A percentile compares a stretch with the other conserved stretches of the same genome.
Evolutionary conservation across 2,888 invertebrate species (phyloP).

Genomic region (Drosophila pseudotalamancana): DNA sequence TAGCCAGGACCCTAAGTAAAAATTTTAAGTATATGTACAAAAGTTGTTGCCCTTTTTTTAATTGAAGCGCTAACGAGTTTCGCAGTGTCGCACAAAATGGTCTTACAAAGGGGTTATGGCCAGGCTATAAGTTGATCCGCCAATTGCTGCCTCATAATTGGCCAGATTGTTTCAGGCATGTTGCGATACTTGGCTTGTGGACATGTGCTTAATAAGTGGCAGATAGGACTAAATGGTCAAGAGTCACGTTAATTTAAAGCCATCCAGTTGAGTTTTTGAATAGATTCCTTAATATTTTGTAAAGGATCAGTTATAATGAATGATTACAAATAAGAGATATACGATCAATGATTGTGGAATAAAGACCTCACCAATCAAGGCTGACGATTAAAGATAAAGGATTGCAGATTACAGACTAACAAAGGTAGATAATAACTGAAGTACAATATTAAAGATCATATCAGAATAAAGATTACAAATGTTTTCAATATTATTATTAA

Average conservation of each 20-base stretch:
- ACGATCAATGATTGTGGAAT: too few species aligned
- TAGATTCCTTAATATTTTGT: too few species aligned
- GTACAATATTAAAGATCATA: too few species aligned
- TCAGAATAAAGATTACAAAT: too few species aligned
- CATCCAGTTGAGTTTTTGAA: too few species aligned
- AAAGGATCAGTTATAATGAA: too few species aligned
- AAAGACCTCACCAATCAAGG: too few species aligned
- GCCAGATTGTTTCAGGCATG: slow-evolving; percentile 36
- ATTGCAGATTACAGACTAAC: too few species aligned
- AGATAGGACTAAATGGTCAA: background rate
- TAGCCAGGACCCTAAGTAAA: slow-evolving; percentile 24
- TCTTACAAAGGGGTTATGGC: slow-evolving; percentile 47
- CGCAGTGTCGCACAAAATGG: slow-evolving; percentile 42
- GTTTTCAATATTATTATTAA: too few species aligned
- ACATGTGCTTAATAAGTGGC: background rate
- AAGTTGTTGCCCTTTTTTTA: slow-evolving; percentile 52
- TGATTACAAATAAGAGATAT: too few species aligned
- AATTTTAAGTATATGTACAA: slow-evolving; percentile 18
- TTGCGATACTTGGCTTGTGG: slow-evolving; percentile 4
- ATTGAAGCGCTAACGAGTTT: slow-evolving; percentile 65
- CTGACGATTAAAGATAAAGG: too few species aligned
- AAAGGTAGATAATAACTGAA: too few species aligned
- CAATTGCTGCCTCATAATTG: slow-evolving; percentile 45
- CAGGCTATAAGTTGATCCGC: slow-evolving; percentile 9
- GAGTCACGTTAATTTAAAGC: background rate